Evolutionary conservation across 2,113 vertebrate species (phyloP).

Genomic region (Cephalopholis sonnerati): DNA sequence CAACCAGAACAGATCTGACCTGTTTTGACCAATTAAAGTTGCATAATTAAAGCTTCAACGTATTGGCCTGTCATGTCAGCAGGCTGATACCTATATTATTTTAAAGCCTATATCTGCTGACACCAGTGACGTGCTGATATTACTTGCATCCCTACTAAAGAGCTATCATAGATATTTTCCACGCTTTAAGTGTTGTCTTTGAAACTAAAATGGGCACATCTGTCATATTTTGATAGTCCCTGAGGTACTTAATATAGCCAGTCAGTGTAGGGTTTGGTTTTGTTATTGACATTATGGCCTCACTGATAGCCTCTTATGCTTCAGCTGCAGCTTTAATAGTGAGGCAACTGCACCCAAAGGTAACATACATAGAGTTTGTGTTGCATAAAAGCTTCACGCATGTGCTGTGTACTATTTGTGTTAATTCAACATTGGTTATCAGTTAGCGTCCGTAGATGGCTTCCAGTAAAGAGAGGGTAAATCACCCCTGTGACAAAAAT

Average conservation of each 20-base stretch:
- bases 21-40: too few species aligned
- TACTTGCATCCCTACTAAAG: too few species aligned
- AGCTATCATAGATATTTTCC: background rate
- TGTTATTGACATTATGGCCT: slow-evolving; percentile 22
- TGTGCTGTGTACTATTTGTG: background rate
- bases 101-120: too few species aligned
- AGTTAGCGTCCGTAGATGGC: rapidly evolving
- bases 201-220: background rate
- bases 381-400: background rate
- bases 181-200: background rate
- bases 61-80: too few species aligned
- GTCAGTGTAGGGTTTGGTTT: background rate
- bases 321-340: background rate
- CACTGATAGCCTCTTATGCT: background rate
- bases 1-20: too few species aligned
- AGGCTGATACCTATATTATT: too few species aligned
- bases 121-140: too few species aligned
- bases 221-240: background rate
- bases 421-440: background rate
- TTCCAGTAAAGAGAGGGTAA: background rate
- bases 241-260: background rate
- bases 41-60: too few species aligned
- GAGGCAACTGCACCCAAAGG: slow-evolving; percentile 9
- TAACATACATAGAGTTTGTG: background rate
- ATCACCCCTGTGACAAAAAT: background rate